Evolutionary conservation across 2,113 vertebrate species (phyloP).

Genomic region (Varanus komodoensis): DNA sequence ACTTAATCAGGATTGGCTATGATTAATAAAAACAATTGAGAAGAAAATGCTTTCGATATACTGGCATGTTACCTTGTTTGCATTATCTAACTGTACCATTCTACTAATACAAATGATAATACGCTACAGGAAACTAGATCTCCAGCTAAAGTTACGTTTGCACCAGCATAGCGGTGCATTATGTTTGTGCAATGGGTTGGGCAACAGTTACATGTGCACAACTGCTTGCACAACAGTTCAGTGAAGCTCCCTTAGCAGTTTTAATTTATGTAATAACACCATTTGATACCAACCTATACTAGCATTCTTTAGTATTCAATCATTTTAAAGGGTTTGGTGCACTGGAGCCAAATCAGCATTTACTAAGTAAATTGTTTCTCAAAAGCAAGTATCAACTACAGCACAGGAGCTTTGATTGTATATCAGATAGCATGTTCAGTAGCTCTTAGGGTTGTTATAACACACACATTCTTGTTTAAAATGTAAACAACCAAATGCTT

Average conservation of each 20-base stretch:
- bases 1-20: not conserved
- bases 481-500: constrained; percentile 31
- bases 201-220: too few relatives aligned
- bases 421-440: constrained; percentile 12
- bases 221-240: too few relatives aligned
- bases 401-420: constrained; percentile 23
- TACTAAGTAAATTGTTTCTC: constrained; percentile 34
- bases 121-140: too few relatives aligned
- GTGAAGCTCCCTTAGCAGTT: too few relatives aligned
- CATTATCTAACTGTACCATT: too few relatives aligned
- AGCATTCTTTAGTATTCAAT: constrained; percentile 38
- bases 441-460: constrained; percentile 40
- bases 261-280: too few relatives aligned
- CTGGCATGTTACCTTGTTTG: constrained; percentile 13
- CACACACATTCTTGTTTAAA: constrained; percentile 13
- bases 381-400: constrained; percentile 43
- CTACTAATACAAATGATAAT: too few relatives aligned
- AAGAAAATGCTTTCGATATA: not conserved
- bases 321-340: constrained; percentile 38
- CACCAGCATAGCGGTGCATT: too few relatives aligned
- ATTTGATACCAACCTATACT: not conserved
- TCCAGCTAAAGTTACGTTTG: too few relatives aligned
- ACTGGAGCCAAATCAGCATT: constrained; percentile 30
- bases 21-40: constrained; percentile 4
- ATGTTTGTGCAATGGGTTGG: too few relatives aligned